These are phyloP conservation scores for Drosophila repletoides DNA, from an alignment of 1,140 invertebrate genomes.

Conservation along the genomic window DNA sequence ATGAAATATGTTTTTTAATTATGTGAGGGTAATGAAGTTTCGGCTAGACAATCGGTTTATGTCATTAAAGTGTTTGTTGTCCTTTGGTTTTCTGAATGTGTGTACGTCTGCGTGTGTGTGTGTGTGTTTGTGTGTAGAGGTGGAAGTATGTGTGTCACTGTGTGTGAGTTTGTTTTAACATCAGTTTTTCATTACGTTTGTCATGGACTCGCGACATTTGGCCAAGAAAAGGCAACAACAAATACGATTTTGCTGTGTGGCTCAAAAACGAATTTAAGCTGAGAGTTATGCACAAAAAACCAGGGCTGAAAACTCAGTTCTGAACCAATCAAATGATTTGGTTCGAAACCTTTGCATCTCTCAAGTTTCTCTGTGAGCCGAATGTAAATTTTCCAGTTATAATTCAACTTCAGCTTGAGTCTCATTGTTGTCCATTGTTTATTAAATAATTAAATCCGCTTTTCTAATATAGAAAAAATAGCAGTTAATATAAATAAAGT, in stretches of 20 bases:
- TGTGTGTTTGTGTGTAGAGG: conserved; percentile 11
- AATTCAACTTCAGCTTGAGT: too few relatives aligned
- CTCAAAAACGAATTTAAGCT: conserved; percentile 47
- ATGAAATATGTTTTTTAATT: too few relatives aligned
- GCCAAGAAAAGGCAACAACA: conserved; percentile 23
- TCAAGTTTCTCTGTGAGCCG: too few relatives aligned
- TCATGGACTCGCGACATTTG: conserved; percentile 40
- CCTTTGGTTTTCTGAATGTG: not conserved
- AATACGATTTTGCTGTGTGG: conserved; percentile 16
- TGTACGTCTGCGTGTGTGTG: not conserved
- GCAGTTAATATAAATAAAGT: too few relatives aligned
- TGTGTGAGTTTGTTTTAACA: conserved; percentile 54
- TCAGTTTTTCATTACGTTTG: conserved; percentile 69
- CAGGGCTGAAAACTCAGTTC: not conserved
- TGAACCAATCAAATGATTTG: too few relatives aligned
- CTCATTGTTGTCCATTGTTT: too few relatives aligned
- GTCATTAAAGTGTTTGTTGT: conserved; percentile 4
- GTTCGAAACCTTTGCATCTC: too few relatives aligned
- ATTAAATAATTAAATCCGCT: too few relatives aligned
- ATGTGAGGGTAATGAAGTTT: too few relatives aligned
- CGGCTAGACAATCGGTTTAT: too few relatives aligned
- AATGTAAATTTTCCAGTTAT: too few relatives aligned
- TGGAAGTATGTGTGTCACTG: conserved; percentile 5
- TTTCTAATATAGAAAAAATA: too few relatives aligned
- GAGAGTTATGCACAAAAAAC: not conserved